A percentile compares a stretch with the other conserved stretches of the same genome.
phyloP scores from a whole-genome alignment of 2,113 vertebrate species.

The Labrus mixtus region DNA sequence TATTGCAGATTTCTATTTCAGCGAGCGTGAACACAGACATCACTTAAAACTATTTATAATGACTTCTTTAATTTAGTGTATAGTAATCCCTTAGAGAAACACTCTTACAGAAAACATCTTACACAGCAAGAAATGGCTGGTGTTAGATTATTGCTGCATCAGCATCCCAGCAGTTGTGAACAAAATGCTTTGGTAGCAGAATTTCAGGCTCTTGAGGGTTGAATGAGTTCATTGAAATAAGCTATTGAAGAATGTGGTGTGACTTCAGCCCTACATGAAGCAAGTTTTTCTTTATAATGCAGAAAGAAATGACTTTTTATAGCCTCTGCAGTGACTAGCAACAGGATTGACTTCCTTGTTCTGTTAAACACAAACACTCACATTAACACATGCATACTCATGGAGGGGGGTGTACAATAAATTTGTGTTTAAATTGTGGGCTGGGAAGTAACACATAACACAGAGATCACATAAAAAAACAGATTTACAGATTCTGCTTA shows the following conservation, averaged over 20 bases:
- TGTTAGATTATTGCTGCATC: constrained; percentile 47
- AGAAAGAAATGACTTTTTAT: background rate
- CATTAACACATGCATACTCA: background rate
- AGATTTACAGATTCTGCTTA: background rate
- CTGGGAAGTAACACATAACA: constrained; percentile 25
- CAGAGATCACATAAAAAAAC: background rate
- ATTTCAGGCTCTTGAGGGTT: constrained; percentile 5
- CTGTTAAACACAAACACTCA: background rate
- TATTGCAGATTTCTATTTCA: background rate
- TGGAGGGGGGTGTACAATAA: background rate
- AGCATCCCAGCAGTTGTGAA: constrained; percentile 30
- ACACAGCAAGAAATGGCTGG: constrained; percentile 6
- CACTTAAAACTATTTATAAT: background rate
- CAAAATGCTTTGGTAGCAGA: constrained; percentile 51
- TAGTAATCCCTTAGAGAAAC: background rate
- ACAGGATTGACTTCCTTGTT: background rate
- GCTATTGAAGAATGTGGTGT: constrained; percentile 14
- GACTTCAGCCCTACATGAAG: background rate
- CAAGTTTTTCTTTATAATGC: background rate
- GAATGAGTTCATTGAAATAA: constrained; percentile 28
- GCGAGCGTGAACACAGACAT: background rate
- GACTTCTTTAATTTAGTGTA: constrained; percentile 6
- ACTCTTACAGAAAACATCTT: constrained; percentile 2
- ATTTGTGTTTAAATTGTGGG: background rate
- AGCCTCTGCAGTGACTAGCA: background rate